A percentile compares a stretch with the other conserved stretches of the same genome.
These are phyloP conservation scores for Sebastes steindachneri DNA, from an alignment of 2,797 vertebrate genomes.

Conservation along the genomic window DNA sequence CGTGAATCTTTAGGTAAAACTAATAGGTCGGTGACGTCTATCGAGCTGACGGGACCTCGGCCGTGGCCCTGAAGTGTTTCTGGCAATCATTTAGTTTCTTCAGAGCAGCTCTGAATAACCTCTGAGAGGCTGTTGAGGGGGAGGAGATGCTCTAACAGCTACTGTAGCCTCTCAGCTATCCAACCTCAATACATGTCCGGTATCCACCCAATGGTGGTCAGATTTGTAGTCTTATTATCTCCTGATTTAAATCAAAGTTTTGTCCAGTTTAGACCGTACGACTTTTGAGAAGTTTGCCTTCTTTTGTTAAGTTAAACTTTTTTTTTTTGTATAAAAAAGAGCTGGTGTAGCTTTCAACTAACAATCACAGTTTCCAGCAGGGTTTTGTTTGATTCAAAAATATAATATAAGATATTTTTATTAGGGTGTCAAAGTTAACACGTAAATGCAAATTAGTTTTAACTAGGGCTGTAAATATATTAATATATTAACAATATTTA, in stretches of 20 bases:
- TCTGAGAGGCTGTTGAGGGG: neutral
- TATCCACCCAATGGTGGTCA: neutral
- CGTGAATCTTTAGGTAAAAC: neutral
- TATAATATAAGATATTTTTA: no score
- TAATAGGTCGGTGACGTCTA: neutral
- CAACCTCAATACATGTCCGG: neutral
- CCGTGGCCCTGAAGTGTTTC: neutral
- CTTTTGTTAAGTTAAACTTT: no score
- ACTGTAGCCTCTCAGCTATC: neutral
- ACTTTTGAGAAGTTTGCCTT: no score
- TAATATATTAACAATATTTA: no score
- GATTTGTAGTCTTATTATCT: neutral
- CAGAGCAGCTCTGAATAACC: neutral
- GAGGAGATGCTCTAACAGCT: neutral
- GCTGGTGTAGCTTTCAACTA: neutral
- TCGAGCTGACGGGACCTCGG: neutral
- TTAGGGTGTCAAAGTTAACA: no score
- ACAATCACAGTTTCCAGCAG: no score
- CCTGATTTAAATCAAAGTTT: no score
- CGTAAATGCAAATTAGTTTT: no score
- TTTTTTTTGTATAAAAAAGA: neutral
- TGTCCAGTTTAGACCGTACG: no score
- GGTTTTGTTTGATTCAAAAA: no score
- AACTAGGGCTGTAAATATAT: no score
- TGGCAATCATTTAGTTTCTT: neutral